Evolutionary conservation across 2,888 invertebrate species (phyloP).

Genomic region (Thyatira batis): DNA sequence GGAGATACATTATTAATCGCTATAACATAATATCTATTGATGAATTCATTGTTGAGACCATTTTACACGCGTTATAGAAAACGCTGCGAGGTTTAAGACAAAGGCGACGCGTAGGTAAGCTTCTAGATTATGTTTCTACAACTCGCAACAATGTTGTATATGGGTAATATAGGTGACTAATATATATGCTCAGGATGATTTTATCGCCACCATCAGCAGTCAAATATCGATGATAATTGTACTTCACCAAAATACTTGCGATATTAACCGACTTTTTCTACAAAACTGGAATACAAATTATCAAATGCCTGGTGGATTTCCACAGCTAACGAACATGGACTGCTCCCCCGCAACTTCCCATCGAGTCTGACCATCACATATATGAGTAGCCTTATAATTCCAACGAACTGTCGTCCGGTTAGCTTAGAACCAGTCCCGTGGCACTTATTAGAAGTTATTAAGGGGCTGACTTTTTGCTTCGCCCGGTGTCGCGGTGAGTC

Average conservation of each 20-base stretch:
- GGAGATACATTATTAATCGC: constrained; percentile 36
- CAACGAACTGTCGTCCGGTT: constrained; percentile 31
- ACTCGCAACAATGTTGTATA: too few species aligned
- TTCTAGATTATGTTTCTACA: not conserved
- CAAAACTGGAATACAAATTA: too few species aligned
- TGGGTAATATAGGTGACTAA: too few species aligned
- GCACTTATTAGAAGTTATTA: constrained; percentile 62
- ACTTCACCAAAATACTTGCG: too few species aligned
- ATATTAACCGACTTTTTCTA: too few species aligned
- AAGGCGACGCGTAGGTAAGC: not conserved
- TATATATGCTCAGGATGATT: too few species aligned
- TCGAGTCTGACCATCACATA: constrained; percentile 1
- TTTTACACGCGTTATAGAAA: not conserved
- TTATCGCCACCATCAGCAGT: too few species aligned
- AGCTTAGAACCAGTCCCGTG: constrained; percentile 46
- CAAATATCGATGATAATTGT: too few species aligned
- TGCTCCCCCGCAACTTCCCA: too few species aligned
- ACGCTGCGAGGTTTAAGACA: not conserved
- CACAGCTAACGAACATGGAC: too few species aligned
- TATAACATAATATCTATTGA: constrained; percentile 18
- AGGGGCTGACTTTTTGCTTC: constrained; percentile 55
- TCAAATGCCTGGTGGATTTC: too few species aligned
- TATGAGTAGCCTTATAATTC: constrained; percentile 5
- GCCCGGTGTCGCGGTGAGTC: constrained; percentile 25
- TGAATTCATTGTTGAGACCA: constrained; percentile 7